Evolutionary conservation across 2,797 vertebrate genomes (phyloP), one percentile per base, ranked within the genome.

Genomic region (Chaetodon trifasciatus): DNA sequence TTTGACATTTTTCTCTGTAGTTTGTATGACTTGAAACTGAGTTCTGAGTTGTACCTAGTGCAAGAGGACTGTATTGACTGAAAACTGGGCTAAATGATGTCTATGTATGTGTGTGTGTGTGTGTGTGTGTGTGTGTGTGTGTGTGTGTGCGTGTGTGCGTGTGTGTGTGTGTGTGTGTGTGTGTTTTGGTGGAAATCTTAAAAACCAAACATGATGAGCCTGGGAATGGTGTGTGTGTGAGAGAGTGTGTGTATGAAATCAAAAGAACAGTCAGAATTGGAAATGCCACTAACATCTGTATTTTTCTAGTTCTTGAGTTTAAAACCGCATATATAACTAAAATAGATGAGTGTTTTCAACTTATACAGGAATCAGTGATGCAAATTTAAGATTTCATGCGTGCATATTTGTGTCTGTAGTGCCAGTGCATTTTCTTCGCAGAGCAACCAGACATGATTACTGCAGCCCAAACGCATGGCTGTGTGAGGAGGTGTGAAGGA

Each of bases 401-500:
- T 79, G 57, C 58, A 42, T 40, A 60, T 65, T 49, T 49, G 28
- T 63, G 35, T 49, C 12, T 58, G 28, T 17, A 56, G 21, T 76
- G 28, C 23, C 39, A 84, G 40, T 73, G 40, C 15, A 42, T 75
- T 79, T 80, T 56, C 21, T 9, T 24, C 53, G 70, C 56, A 70
- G 52, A 74, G 15, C 23, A 6, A 49, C 28, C 69, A 72, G 57
- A 78, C 78, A 83, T 69, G 21, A 87, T 89, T 76, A 81, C 57
- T 56, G 55, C 62, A 83, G 55, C 35, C 66, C 78, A 90, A 81
- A 86, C 83, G 66, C 39, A 35, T 67, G 24, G 28, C 67, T 28
- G 46, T 50, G 65, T 76, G 61, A 68, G 67, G 64, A 79, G 71
- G 77, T 80, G 73, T 74, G 75, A 82, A 79, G 76, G 66, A 82